A percentile compares a stretch with the other conserved stretches of the same genome.
These are phyloP conservation scores for Cladopsammia gracilis DNA, from an alignment of 64 coral and sea anemone genomes.

Conservation along the genomic window DNA sequence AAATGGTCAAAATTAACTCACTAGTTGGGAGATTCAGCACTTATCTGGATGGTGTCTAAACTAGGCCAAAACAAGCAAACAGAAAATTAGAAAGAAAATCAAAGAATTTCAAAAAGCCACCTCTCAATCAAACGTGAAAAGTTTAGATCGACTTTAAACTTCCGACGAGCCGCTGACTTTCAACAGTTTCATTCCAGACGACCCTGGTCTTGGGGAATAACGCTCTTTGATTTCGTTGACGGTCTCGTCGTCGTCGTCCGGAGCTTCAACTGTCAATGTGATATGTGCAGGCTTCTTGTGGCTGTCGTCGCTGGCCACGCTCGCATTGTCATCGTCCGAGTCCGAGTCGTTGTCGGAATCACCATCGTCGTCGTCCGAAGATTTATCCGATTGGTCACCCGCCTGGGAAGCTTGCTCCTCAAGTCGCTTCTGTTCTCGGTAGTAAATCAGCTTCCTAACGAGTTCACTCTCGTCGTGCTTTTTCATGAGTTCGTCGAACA, in stretches of 20 bases:
- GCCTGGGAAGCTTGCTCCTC: constrained; percentile 49
- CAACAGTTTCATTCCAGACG: neutral
- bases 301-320: constrained; percentile 22
- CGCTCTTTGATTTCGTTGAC: neutral
- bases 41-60: too few species aligned
- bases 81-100: too few species aligned
- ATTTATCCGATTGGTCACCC: constrained; percentile 6
- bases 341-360: constrained; percentile 39
- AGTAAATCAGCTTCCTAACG: constrained; percentile 49
- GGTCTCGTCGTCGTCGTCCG: neutral
- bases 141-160: neutral
- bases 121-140: neutral
- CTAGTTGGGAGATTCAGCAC: too few species aligned
- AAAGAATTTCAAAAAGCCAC: too few species aligned
- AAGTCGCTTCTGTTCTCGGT: constrained; percentile 76
- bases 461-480: constrained; percentile 79
- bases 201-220: neutral
- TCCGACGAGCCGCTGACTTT: neutral
- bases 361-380: constrained; percentile 6
- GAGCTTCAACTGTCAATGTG: neutral
- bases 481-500: constrained; percentile 86
- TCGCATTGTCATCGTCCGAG: constrained; percentile 46
- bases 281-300: neutral
- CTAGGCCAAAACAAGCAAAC: too few species aligned
- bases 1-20: too few species aligned